Percentiles rank a stretch among this genome's conserved stretches.
phyloP scores from a whole-genome alignment of 2,113 vertebrate genomes.

The Poecilia latipinna region DNA sequence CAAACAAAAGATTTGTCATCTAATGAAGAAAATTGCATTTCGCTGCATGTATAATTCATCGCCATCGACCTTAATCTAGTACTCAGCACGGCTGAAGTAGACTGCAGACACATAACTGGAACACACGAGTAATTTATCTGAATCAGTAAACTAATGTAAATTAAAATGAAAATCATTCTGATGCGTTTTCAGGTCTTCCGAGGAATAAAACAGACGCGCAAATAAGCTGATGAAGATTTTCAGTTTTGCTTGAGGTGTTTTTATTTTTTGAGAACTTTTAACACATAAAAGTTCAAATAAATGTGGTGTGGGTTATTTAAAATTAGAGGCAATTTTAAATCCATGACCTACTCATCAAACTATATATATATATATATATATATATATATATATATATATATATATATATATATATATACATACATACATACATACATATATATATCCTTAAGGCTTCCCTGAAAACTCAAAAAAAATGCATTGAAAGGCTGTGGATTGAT shows the following conservation, averaged over 20 bases:
- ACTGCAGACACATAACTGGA: slow-evolving; percentile 60
- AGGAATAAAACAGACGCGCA: slow-evolving; percentile 14
- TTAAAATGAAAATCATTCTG: slow-evolving; percentile 44
- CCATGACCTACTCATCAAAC: too few species aligned
- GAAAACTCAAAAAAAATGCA: too few species aligned
- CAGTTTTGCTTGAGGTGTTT: neutral
- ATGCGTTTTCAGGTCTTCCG: slow-evolving; percentile 19
- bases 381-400: too few species aligned
- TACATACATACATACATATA: too few species aligned
- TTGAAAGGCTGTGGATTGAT: too few species aligned
- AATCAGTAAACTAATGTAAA: slow-evolving; percentile 55
- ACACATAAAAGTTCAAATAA: neutral
- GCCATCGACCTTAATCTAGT: slow-evolving; percentile 68
- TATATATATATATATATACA: too few species aligned
- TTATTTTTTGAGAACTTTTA: neutral
- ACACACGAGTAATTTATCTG: slow-evolving; percentile 59
- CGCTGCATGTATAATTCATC: slow-evolving; percentile 73
- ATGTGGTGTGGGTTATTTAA: neutral
- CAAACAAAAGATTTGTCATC: slow-evolving; percentile 76
- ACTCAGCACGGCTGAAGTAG: slow-evolving; percentile 49
- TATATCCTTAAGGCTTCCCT: too few species aligned
- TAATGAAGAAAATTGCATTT: slow-evolving; percentile 79
- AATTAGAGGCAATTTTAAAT: neutral
- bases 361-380: too few species aligned
- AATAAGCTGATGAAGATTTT: neutral